A percentile compares a stretch with the other conserved stretches of the same genome.
Conservation (phyloP, 1,140 invertebrate species). For the Pogonognathellus flavescens region DNA sequence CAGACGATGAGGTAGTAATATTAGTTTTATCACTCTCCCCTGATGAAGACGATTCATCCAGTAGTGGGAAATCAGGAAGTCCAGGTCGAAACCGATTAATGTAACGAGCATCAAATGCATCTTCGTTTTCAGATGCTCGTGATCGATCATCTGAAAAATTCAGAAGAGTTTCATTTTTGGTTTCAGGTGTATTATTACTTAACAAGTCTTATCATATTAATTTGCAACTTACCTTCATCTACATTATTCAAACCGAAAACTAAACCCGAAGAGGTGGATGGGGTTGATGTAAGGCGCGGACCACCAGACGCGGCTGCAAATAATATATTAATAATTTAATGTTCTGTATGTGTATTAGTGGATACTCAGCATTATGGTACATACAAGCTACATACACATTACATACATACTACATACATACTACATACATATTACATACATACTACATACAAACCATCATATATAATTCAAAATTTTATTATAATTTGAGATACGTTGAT, state of each 20-base stretch:
- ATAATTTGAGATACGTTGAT: too few relatives aligned
- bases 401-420: too few relatives aligned
- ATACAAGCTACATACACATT: too few relatives aligned
- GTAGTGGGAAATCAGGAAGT: not conserved
- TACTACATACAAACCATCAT: too few relatives aligned
- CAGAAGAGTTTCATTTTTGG: not conserved
- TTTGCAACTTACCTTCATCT: not conserved
- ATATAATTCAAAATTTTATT: too few relatives aligned
- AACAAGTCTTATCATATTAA: not conserved
- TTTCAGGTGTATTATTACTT: too few relatives aligned
- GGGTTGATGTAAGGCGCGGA: not conserved
- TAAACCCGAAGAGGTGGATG: not conserved
- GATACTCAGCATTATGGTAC: too few relatives aligned
- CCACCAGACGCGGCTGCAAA: not conserved
- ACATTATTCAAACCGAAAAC: slow-evolving; percentile 1
- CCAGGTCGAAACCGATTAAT: not conserved
- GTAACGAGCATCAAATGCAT: not conserved
- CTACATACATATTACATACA: too few relatives aligned
- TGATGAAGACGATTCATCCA: slow-evolving; percentile 10
- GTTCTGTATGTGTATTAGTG: not conserved
- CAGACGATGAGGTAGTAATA: not conserved
- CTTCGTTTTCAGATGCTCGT: not conserved
- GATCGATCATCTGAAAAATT: not conserved
- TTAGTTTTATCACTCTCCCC: slow-evolving; percentile 22
- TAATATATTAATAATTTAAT: not conserved